A percentile compares a stretch with the other conserved stretches of the same genome.
Conservation (phyloP, 1,140 invertebrate species). For the Drosophila obscura region DNA sequence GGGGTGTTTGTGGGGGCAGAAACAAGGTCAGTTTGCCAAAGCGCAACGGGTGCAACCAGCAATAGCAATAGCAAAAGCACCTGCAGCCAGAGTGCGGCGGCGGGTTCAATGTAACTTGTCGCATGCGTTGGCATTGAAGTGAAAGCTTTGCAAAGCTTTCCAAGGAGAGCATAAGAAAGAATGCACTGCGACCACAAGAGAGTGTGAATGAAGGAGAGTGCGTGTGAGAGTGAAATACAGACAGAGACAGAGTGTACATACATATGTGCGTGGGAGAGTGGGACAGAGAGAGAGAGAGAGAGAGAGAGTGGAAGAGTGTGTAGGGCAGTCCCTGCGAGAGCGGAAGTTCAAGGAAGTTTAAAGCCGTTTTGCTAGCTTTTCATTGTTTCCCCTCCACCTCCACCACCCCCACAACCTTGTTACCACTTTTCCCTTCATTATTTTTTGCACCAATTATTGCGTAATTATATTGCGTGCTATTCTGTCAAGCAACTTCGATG, state of each 20-base stretch:
- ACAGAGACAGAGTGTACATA: neutral
- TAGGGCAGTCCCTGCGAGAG: neutral
- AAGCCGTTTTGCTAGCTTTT: constrained; percentile 7
- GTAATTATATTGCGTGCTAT: constrained; percentile 10
- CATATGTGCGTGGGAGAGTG: neutral
- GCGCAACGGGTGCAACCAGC: constrained; percentile 39
- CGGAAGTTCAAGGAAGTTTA: constrained; percentile 27
- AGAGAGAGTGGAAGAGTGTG: too few relatives aligned
- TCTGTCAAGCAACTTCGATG: constrained; percentile 12
- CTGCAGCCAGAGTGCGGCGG: constrained; percentile 3
- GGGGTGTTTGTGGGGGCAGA: constrained; percentile 19
- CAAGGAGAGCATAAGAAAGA: constrained; percentile 3
- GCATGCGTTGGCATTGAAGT: constrained; percentile 55
- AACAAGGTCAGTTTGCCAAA: constrained; percentile 74
- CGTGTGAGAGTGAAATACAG: too few relatives aligned
- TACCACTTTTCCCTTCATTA: too few relatives aligned
- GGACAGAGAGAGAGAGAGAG: too few relatives aligned
- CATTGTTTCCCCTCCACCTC: constrained; percentile 4
- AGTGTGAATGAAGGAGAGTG: too few relatives aligned
- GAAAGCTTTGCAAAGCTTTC: constrained; percentile 58
- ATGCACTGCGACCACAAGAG: neutral
- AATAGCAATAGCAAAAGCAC: constrained; percentile 10
- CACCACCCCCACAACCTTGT: neutral
- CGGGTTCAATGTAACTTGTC: constrained; percentile 66
- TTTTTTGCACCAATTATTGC: neutral